Base-by-base conservation (phyloP, 2,888 invertebrate species). In the Plagodis pulveraria region DNA sequence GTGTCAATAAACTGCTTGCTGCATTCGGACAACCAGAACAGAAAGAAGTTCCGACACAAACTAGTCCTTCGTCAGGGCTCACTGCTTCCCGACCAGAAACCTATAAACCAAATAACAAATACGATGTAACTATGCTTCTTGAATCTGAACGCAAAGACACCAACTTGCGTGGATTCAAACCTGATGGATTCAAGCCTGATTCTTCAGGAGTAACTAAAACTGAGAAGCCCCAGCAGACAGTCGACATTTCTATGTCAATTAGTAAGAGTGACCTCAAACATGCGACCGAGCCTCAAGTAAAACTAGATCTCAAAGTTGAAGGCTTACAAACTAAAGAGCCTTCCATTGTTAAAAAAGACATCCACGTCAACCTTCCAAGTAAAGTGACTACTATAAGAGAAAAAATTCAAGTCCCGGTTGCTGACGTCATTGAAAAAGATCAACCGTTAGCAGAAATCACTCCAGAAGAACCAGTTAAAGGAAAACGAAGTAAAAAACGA, bases 401-500 rank as follows among this genome's bases (percentile, higher is more conserved):
- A 67, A 58, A 62, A 47, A 55, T 62, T 7, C 60, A 74, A 75
- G 60, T 79, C 50, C 65, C 78, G 43, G 62, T 70, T 36, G 50
- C 69, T 36, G 74, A 80, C 48, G 58, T 69, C 38, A 80, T 87
- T 11, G 88, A 92, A 67, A 86, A 86, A 61, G 92, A 91, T 67
- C 86, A 74, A 86, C 50, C 68, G 8, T 58, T 69, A 12, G 33
- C 58, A 51, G 76, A 73, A 67, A 34, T 69, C 5, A 68, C 72
- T 50, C 66, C 76, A 10, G 73, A 76, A 57, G 81, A 82, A 57
- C 67, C 77, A 8, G 67, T 67, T 10, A 81, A 78, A 62, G 93
- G 93, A 48, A 94, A 94, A 72, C 88, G 91, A 80, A 94, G 92
- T 84, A 94, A 94, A 87, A 95, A 93, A 91, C 94, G 93, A 90